Conservation (phyloP, 1,140 invertebrate species). For the Xylocopa sonorina region DNA sequence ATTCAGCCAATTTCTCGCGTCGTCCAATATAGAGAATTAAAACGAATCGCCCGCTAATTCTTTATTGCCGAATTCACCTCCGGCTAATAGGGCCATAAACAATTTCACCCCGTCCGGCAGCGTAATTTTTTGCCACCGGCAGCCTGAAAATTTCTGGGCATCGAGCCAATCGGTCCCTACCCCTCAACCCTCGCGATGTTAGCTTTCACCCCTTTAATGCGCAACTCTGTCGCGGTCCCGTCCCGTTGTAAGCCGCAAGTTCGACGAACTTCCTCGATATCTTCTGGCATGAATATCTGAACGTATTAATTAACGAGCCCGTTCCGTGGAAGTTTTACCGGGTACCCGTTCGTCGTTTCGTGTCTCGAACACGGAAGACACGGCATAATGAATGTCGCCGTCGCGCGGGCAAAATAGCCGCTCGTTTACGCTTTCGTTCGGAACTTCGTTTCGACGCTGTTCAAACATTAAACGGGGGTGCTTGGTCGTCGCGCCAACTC, state of each 20-base stretch:
- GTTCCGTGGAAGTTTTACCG: conserved; percentile 26
- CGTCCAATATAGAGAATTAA: background rate
- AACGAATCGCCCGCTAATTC: background rate
- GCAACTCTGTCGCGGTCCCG: conserved; percentile 14
- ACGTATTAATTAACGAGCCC: conserved; percentile 51
- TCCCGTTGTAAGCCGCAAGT: conserved; percentile 16
- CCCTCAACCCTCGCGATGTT: conserved; percentile 1
- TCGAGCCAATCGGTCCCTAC: conserved; percentile 22
- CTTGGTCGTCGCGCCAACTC: background rate
- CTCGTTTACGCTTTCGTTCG: background rate
- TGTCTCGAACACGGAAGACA: conserved; percentile 1
- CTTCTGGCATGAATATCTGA: conserved; percentile 44
- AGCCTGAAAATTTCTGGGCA: conserved; percentile 26
- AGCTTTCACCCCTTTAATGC: conserved; percentile 5
- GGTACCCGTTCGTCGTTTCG: background rate
- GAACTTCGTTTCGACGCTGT: background rate
- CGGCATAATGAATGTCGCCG: conserved; percentile 19
- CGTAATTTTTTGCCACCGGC: background rate
- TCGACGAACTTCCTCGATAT: conserved; percentile 43
- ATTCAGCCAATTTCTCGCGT: too few species aligned
- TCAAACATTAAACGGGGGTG: background rate
- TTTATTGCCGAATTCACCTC: background rate
- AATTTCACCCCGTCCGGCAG: background rate
- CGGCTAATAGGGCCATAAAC: background rate
- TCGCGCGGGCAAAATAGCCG: background rate